Percentiles rank a stretch among this genome's conserved stretches.
Evolutionary conservation across 2,888 invertebrate species (phyloP).

Genomic region (Cerastis rubricosa): DNA sequence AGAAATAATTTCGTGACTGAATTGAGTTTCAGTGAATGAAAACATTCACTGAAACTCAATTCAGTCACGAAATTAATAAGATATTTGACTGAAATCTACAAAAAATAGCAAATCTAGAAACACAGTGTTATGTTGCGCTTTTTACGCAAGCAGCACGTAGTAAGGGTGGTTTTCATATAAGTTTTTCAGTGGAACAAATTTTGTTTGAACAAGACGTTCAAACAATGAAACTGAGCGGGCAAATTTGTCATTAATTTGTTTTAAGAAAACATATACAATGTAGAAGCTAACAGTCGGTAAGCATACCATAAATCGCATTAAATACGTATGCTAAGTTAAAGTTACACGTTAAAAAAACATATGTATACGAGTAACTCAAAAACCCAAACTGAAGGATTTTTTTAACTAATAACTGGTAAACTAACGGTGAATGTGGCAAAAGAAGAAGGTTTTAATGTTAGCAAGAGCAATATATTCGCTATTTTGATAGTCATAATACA

Average conservation of each 20-base stretch:
- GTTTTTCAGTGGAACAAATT: neutral
- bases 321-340: neutral
- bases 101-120: neutral
- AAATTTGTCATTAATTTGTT: neutral
- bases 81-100: neutral
- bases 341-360: neutral
- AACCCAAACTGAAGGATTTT: neutral
- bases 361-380: no score
- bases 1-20: neutral
- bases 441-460: neutral
- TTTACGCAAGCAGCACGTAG: neutral
- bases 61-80: neutral
- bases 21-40: no score
- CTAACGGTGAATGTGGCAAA: neutral
- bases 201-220: neutral
- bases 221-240: neutral
- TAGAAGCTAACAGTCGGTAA: neutral
- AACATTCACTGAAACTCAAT: neutral
- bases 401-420: neutral
- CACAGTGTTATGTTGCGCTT: neutral
- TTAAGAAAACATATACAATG: neutral
- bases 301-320: neutral
- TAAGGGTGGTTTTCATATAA: neutral
- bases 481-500: neutral
- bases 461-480: neutral